These are phyloP conservation scores for Calliopsis andreniformis DNA, from an alignment of 1,140 invertebrate genomes.

Conservation along the genomic window DNA sequence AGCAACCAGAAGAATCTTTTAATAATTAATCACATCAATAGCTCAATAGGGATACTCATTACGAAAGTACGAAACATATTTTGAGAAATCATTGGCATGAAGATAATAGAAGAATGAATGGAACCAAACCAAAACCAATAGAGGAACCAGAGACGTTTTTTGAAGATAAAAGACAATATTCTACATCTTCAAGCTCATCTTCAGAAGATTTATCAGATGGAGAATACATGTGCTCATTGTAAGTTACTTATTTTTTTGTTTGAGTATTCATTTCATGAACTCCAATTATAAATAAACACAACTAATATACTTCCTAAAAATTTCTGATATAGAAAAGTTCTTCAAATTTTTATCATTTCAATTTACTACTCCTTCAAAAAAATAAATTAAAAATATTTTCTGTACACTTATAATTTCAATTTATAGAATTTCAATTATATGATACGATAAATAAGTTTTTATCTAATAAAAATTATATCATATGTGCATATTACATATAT, in stretches of 20 bases:
- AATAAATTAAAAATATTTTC: too few species aligned
- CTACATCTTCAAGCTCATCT: neutral
- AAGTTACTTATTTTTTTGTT: constrained; percentile 7
- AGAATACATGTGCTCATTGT: neutral
- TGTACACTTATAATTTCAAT: too few species aligned
- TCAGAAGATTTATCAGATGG: neutral
- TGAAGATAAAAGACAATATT: neutral
- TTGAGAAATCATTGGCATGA: constrained; percentile 29
- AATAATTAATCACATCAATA: constrained; percentile 43
- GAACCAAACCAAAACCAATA: neutral
- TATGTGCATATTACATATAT: too few species aligned
- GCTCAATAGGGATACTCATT: constrained; percentile 11
- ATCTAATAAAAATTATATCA: too few species aligned
- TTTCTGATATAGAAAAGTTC: too few species aligned
- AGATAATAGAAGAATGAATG: constrained; percentile 12
- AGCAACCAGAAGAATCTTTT: neutral
- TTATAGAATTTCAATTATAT: too few species aligned
- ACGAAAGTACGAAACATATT: constrained; percentile 35
- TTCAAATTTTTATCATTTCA: too few species aligned
- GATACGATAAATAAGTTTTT: too few species aligned
- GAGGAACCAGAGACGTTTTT: accelerated
- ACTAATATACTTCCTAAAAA: too few species aligned
- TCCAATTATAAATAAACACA: too few species aligned
- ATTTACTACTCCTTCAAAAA: too few species aligned
- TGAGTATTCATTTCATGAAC: too few species aligned